Evolutionary conservation across 2,888 invertebrate species (phyloP), one percentile per base, ranked within the genome.

Genomic region (Tineola bisselliella): DNA sequence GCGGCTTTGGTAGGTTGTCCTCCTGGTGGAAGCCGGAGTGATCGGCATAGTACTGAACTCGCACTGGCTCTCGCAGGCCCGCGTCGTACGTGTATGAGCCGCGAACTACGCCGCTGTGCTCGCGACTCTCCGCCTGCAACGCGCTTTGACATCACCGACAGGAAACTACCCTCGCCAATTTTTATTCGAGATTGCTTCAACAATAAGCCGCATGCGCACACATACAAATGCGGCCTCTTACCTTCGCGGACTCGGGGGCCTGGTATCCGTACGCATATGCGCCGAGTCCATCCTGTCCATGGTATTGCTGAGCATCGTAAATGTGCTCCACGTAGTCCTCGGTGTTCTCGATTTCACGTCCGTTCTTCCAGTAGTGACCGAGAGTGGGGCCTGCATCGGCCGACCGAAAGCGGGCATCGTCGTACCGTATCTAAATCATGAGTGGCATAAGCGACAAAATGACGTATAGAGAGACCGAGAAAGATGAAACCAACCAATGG

Each of bases 1-100:
- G 87, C 67, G 90, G 89, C 8, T 19, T 15, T 12, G 92, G 91
- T 1, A 91, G 79, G 72, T 93, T 93, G 70, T 93, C 93, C 63
- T 91, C 90, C 64, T 93, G 93, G 78, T 93, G 93, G 87, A 93
- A 93, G n/a, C 93, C 94, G 65, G 89, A 86, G 65, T 90, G 89
- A 71, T 93, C 92, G 62, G 93, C 92, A 89, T 91, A 93, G 75
- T 93, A 93, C 64, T 90, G 88, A 1, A 91, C 91, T 90, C 91
- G 63, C 54, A 48, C 48, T 15, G n/a, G 48, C 48, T 17, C 15
- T 31, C 12, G 33, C 33, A 17, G 31, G 61, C 70, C 77, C 65
- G 89, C 88, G 54, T 89, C 89, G 78, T 91, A 93, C 63, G 90
- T 89, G 75, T 93, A 94, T 8, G 91, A 89, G n/a, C 94, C 94